phyloP scores from a whole-genome alignment of 2,113 vertebrate species.

The Microcebus tavaratra region DNA sequence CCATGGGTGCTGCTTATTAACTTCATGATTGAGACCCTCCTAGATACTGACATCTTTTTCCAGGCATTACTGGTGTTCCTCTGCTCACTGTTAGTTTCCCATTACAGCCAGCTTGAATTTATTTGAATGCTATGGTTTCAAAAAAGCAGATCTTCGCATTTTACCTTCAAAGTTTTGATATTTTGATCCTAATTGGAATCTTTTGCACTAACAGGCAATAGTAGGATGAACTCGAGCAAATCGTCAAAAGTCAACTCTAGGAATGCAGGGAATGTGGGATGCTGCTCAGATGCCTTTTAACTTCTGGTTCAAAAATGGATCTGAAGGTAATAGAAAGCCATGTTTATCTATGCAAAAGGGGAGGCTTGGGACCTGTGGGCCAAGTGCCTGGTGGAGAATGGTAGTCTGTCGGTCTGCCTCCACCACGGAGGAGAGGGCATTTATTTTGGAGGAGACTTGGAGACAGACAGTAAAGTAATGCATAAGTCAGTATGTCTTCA shows the following conservation, averaged over 20 bases:
- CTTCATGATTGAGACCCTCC: background rate
- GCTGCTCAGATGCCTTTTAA: background rate
- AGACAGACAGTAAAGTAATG: no score
- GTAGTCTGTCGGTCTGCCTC: no score
- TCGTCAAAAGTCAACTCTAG: background rate
- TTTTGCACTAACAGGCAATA: background rate
- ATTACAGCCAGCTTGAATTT: background rate
- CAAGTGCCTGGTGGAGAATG: background rate
- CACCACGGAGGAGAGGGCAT: accelerated
- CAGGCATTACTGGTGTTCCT: background rate
- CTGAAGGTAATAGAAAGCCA: background rate
- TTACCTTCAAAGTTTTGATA: background rate
- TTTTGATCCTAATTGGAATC: background rate
- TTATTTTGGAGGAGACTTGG: background rate
- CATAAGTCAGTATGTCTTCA: background rate
- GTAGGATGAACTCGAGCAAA: background rate
- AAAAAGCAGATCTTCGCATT: background rate
- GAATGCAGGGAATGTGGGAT: background rate
- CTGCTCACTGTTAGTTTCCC: background rate
- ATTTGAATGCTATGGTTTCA: background rate
- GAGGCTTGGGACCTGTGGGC: accelerated
- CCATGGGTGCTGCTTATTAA: background rate
- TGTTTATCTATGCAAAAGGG: background rate
- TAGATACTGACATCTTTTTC: background rate
- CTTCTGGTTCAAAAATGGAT: background rate